A percentile compares a stretch with the other conserved stretches of the same genome.
phyloP scores from a whole-genome alignment of 2,888 invertebrate species.

The Hololepta plana region DNA sequence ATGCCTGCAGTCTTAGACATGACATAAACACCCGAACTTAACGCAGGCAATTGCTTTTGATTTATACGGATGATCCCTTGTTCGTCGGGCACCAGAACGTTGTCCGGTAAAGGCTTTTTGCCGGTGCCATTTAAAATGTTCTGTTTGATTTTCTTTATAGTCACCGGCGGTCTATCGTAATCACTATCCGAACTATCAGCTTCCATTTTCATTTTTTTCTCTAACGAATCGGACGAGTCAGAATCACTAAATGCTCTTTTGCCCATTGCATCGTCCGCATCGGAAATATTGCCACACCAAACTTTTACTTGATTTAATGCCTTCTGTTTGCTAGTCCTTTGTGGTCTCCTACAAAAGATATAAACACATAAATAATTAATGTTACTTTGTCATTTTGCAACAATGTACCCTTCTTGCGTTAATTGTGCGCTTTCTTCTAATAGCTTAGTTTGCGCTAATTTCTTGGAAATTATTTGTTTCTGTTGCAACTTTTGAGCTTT shows the following conservation, averaged over 20 bases:
- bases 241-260: constrained; percentile 16
- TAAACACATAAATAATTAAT: too few species aligned
- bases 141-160: constrained; percentile 9
- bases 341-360: constrained; percentile 36
- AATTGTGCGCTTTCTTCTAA: constrained; percentile 12
- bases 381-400: constrained; percentile 6
- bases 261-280: constrained; percentile 26
- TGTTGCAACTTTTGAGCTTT: constrained; percentile 32
- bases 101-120: too few species aligned
- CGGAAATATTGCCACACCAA: constrained; percentile 56
- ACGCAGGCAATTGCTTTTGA: constrained; percentile 49
- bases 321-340: constrained; percentile 62
- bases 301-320: constrained; percentile 70
- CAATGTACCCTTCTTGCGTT: constrained; percentile 6
- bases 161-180: constrained; percentile 13
- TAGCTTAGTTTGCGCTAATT: too few species aligned
- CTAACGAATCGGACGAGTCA: constrained; percentile 20
- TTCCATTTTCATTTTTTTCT: constrained; percentile 24
- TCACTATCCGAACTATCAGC: constrained; percentile 15
- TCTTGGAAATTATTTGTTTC: too few species aligned
- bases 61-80: constrained; percentile 59
- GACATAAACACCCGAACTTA: constrained; percentile 49
- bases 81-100: constrained; percentile 31
- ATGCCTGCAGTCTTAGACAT: constrained; percentile 62
- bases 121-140: constrained; percentile 7